phyloP scores from a whole-genome alignment of 2,797 vertebrate species.

The Cynopterus sphinx region DNA sequence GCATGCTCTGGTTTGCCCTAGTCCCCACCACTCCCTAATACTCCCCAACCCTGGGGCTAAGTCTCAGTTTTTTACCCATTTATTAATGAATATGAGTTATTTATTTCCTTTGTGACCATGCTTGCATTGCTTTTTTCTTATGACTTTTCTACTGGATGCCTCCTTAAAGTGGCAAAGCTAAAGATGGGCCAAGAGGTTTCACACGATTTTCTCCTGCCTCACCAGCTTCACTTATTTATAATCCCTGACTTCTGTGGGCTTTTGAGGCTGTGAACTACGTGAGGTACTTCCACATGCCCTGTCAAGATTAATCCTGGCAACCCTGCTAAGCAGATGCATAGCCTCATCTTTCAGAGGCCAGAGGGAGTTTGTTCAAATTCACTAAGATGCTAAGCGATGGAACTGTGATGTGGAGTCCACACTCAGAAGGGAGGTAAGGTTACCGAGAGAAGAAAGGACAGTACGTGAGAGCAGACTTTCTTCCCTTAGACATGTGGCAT shows the following conservation, averaged over 20 bases:
- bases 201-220: neutral
- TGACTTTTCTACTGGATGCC: neutral
- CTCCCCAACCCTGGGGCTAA: neutral
- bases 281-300: rapidly evolving
- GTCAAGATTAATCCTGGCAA: neutral
- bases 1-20: neutral
- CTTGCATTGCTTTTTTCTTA: neutral
- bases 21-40: too few species aligned
- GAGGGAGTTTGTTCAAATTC: neutral
- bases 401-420: neutral
- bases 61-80: neutral
- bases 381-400: neutral
- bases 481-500: neutral
- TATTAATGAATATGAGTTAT: neutral
- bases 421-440: neutral
- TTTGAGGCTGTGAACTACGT: neutral
- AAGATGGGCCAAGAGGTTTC: neutral
- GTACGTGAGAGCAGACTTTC: too few species aligned
- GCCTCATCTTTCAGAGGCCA: neutral
- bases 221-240: neutral
- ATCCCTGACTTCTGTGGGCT: neutral
- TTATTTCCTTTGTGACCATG: neutral
- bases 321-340: neutral
- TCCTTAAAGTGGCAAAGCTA: neutral
- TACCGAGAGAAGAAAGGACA: neutral